Conservation (phyloP, 2,113 vertebrate genomes). For the Dunckerocampus dactyliophorus region DNA sequence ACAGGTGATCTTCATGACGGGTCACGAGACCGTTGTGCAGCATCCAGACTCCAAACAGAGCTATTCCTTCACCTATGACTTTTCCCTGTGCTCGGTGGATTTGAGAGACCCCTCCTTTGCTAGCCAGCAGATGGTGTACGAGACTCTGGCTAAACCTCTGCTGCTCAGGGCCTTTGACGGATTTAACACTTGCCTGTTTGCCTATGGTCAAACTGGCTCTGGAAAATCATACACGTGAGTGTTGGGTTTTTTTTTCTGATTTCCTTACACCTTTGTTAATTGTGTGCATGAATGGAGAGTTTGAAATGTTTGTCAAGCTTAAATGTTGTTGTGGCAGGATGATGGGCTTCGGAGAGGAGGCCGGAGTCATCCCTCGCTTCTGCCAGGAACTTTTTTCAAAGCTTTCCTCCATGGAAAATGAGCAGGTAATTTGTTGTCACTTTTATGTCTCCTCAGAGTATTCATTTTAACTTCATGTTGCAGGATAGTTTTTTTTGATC, state of each 20-base stretch:
- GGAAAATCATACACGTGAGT: constrained; percentile 97
- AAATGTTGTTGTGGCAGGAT: constrained; percentile 71
- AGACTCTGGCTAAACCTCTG: constrained; percentile 80
- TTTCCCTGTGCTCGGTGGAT: constrained; percentile 88
- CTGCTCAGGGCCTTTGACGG: constrained; percentile 87
- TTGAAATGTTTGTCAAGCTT: background rate
- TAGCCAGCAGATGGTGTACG: constrained; percentile 80
- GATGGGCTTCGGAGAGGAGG: constrained; percentile 91
- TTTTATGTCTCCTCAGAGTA: background rate
- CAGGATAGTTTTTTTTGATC: too few species aligned
- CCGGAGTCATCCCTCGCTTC: constrained; percentile 89
- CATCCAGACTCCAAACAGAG: constrained; percentile 80
- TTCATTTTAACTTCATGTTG: too few species aligned
- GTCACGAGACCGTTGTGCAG: constrained; percentile 78
- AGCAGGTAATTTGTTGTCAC: constrained; percentile 69
- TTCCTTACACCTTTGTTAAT: background rate
- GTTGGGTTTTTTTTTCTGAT: constrained; percentile 63
- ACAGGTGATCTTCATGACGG: constrained; percentile 80
- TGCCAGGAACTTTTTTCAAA: constrained; percentile 85
- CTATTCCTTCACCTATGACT: constrained; percentile 83
- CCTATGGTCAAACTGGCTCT: constrained; percentile 95
- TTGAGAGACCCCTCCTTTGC: constrained; percentile 72
- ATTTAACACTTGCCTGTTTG: constrained; percentile 92
- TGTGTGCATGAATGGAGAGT: background rate
- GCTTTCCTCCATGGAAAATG: constrained; percentile 69